Percentiles rank a stretch among this genome's conserved stretches.
Conservation (phyloP, 2,888 invertebrate species). For the Ectropis crepuscularia region DNA sequence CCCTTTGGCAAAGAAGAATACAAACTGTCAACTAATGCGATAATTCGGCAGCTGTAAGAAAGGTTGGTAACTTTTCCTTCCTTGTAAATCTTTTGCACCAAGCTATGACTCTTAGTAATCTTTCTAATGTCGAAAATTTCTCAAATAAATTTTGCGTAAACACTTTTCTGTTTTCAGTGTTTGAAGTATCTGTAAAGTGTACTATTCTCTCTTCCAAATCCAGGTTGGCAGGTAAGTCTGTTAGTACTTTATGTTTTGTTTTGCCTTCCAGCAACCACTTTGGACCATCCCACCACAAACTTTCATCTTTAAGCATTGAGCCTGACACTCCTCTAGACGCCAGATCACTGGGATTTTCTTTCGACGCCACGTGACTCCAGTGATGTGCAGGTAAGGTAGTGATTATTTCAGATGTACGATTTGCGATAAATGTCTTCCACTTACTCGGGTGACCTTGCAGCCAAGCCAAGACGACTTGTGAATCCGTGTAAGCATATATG, state of each 20-base stretch:
- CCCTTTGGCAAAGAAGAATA: slow-evolving; percentile 12
- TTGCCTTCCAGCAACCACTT: slow-evolving; percentile 1
- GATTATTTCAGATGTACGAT: no score
- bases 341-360: slow-evolving; percentile 41
- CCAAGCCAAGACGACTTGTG: slow-evolving; percentile 5
- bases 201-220: slow-evolving; percentile 6
- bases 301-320: not conserved
- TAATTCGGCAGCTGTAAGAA: slow-evolving; percentile 4
- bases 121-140: not conserved
- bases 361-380: no score
- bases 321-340: slow-evolving; percentile 39
- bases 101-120: slow-evolving; percentile 24
- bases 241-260: slow-evolving; percentile 14
- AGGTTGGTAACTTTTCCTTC: slow-evolving; percentile 2
- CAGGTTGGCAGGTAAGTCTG: slow-evolving; percentile 5
- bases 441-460: slow-evolving; percentile 28
- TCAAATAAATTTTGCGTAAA: not conserved
- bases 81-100: no score
- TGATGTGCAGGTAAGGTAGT: no score
- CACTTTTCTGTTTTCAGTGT: not conserved
- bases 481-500: slow-evolving; percentile 3
- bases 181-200: not conserved
- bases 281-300: slow-evolving; percentile 15
- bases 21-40: slow-evolving; percentile 18
- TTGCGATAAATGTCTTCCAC: no score